phyloP scores from a whole-genome alignment of 2,888 invertebrate species.

The Tipula helvola region DNA sequence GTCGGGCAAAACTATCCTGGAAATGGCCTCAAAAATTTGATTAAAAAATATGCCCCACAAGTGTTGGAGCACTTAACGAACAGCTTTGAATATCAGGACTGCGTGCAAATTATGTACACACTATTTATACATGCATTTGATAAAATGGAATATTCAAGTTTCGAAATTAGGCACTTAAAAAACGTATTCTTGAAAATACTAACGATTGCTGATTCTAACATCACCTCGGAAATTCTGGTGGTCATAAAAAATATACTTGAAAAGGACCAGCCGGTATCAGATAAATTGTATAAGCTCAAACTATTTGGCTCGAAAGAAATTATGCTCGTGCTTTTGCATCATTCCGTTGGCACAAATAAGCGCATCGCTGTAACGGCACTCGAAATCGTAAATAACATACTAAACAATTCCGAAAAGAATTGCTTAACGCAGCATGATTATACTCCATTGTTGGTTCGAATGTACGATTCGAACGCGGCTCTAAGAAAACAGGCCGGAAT shows the following conservation, averaged over 20 bases:
- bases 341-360: neutral
- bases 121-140: neutral
- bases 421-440: neutral
- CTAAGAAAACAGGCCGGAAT: neutral
- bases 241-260: neutral
- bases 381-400: neutral
- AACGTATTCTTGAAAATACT: neutral
- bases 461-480: neutral
- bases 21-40: neutral
- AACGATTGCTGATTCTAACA: neutral
- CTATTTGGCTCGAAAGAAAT: neutral
- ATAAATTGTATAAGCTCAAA: neutral
- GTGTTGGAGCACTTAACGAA: neutral
- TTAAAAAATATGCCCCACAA: neutral
- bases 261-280: neutral
- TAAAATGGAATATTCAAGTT: neutral
- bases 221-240: neutral
- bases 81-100: neutral
- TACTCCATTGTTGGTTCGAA: neutral
- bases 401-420: neutral
- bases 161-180: neutral
- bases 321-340: neutral
- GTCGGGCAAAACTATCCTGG: neutral
- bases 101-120: neutral
- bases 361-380: neutral